Conservation (phyloP, 2,113 vertebrate species). For the Pao palembangensis region DNA sequence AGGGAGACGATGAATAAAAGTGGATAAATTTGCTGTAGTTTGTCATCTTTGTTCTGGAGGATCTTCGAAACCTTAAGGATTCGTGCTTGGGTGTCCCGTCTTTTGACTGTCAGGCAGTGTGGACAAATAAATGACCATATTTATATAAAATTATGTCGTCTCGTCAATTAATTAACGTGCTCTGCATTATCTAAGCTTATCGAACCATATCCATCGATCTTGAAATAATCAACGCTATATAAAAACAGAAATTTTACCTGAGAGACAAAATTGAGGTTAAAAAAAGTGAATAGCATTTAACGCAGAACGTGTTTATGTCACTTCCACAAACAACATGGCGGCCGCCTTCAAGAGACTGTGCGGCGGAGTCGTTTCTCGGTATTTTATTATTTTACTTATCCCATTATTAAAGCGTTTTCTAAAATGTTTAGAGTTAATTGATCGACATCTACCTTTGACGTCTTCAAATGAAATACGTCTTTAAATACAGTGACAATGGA, state of each 20-base stretch:
- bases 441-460: background rate
- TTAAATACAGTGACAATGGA: too few species aligned
- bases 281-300: too few species aligned
- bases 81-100: too few species aligned
- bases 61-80: background rate
- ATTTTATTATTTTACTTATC: background rate
- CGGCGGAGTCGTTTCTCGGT: slow-evolving; percentile 18
- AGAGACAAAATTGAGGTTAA: rapidly evolving
- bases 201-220: too few species aligned
- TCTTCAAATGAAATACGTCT: too few species aligned
- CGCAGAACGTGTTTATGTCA: slow-evolving; percentile 7
- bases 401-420: too few species aligned
- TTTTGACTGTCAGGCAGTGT: too few species aligned
- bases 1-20: background rate
- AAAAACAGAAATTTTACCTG: background rate
- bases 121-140: too few species aligned
- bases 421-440: background rate
- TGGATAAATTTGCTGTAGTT: background rate
- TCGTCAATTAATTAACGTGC: too few species aligned
- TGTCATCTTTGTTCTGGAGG: background rate
- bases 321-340: slow-evolving; percentile 46
- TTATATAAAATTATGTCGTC: too few species aligned
- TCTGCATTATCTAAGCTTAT: too few species aligned
- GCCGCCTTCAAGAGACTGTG: slow-evolving; percentile 18
- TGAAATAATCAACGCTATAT: too few species aligned